Percentiles rank a stretch among this genome's conserved stretches.
Conservation (phyloP, 64 coral and sea anemone species). For the Stichodactyla mertensii region DNA sequence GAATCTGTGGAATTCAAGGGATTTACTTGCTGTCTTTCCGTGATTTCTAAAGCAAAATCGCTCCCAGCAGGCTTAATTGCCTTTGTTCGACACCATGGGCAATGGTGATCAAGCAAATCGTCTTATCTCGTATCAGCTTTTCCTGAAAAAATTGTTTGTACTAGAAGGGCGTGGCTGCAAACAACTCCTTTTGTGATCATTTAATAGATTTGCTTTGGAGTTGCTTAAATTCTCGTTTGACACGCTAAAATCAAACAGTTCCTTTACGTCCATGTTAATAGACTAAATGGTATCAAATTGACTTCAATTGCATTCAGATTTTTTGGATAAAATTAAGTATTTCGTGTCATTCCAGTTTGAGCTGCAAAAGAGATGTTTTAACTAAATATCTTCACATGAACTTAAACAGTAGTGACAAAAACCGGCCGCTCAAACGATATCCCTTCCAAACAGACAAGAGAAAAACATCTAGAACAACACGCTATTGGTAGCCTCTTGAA, state of each 20-base stretch:
- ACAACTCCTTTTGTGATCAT: neutral
- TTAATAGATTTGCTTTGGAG: neutral
- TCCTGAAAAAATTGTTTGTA: neutral
- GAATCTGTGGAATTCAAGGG: neutral
- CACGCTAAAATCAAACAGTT: neutral
- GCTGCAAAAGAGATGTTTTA: neutral
- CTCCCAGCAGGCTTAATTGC: neutral
- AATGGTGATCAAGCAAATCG: neutral
- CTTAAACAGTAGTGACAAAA: neutral
- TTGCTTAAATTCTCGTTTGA: neutral
- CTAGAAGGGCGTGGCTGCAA: neutral
- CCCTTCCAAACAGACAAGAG: neutral
- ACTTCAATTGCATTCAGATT: neutral
- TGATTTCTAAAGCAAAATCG: slow-evolving; percentile 12
- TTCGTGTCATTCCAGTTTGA: neutral
- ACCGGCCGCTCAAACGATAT: neutral
- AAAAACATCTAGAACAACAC: neutral
- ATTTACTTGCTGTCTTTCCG: neutral
- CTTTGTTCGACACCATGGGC: neutral
- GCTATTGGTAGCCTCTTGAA: neutral
- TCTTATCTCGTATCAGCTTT: neutral
- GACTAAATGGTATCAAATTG: neutral
- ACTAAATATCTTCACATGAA: neutral
- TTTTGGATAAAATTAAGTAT: neutral
- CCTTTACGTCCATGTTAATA: neutral